Conservation (phyloP, 2,113 vertebrate species). For the Oreochromis spilurus region DNA sequence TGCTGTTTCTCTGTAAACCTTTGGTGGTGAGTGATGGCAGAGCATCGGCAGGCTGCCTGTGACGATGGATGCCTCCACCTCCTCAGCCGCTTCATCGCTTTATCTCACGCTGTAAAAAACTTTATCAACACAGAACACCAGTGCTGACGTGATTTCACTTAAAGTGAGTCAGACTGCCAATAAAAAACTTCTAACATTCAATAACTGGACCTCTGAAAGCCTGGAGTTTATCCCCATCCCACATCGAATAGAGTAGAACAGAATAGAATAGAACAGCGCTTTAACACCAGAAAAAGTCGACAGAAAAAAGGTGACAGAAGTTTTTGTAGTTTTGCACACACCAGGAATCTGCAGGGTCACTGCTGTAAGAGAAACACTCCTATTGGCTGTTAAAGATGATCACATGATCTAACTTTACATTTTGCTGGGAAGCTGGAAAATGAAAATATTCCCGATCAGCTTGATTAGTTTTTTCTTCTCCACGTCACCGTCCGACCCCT, state of each 20-base stretch:
- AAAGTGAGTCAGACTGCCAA: neutral
- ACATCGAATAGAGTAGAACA: neutral
- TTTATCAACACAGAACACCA: accelerated
- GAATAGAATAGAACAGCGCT: neutral
- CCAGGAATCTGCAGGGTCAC: neutral
- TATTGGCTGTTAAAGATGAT: accelerated
- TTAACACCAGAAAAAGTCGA: too few relatives aligned
- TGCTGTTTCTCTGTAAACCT: neutral
- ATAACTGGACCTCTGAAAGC: accelerated
- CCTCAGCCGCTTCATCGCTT: neutral
- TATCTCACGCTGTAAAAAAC: accelerated
- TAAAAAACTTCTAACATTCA: neutral
- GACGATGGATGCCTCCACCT: neutral
- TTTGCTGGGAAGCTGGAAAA: neutral
- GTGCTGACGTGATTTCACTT: neutral
- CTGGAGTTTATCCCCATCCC: neutral
- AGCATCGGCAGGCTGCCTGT: neutral
- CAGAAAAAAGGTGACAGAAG: neutral
- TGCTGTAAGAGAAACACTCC: neutral
- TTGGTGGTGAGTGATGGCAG: neutral
- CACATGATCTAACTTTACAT: neutral
- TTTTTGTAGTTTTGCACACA: neutral
- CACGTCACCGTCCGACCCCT: accelerated
- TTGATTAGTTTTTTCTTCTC: accelerated
- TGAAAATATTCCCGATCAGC: neutral